phyloP scores from a whole-genome alignment of 2,888 invertebrate genomes.

The Elysia crispata region DNA sequence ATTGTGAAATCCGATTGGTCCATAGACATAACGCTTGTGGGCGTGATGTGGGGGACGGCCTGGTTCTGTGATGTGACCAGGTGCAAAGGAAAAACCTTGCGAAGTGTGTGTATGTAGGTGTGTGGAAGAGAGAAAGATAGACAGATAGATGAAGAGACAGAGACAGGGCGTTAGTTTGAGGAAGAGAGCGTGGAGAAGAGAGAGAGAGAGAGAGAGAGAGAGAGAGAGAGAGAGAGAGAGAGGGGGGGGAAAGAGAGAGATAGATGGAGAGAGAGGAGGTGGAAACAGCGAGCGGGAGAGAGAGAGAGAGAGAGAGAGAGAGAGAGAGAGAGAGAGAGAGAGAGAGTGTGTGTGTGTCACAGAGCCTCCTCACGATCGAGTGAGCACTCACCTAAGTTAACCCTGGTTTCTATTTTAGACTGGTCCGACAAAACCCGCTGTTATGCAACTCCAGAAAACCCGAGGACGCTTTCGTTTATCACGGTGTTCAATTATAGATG shows the following conservation, averaged over 20 bases:
- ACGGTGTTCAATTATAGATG: too few species aligned
- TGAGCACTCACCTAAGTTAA: background rate
- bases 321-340: slow-evolving; percentile 14
- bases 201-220: background rate
- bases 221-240: background rate
- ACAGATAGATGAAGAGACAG: background rate
- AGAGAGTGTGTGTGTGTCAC: background rate
- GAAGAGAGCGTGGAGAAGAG: background rate
- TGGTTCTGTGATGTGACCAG: too few species aligned
- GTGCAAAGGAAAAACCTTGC: too few species aligned
- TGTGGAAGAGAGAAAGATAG: background rate
- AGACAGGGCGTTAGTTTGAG: background rate
- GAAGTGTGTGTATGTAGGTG: too few species aligned
- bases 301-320: background rate
- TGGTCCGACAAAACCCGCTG: too few species aligned
- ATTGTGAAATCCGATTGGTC: too few species aligned
- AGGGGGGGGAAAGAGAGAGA: slow-evolving; percentile 23
- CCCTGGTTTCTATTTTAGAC: too few species aligned
- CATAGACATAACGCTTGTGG: too few species aligned
- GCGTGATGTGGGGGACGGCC: too few species aligned
- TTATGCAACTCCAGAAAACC: too few species aligned
- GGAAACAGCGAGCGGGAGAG: background rate
- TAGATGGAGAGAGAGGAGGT: background rate
- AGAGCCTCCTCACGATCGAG: background rate
- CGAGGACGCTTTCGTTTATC: too few species aligned